Evolutionary conservation across 2,113 vertebrate genomes (phyloP).

Genomic region (Parus major): DNA sequence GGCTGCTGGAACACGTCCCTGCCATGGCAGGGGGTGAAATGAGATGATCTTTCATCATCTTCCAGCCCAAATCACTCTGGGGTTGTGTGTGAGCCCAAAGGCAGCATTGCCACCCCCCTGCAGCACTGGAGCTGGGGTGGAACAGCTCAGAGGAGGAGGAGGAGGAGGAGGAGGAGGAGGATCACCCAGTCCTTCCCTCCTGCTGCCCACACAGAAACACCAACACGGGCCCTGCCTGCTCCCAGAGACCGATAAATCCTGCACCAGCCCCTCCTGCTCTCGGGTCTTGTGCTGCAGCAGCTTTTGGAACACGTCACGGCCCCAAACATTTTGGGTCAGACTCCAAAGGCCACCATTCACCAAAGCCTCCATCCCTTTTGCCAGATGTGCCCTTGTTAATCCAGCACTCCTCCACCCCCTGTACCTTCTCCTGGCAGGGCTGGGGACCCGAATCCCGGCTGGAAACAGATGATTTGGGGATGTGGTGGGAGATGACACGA

Average conservation of each 20-base stretch:
- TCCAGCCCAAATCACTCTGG: background rate
- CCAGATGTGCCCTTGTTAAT: background rate
- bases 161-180: background rate
- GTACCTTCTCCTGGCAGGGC: background rate
- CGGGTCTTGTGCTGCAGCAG: rapidly evolving
- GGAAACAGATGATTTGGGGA: background rate
- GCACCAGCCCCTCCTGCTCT: background rate
- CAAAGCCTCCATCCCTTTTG: background rate
- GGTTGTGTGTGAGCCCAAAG: rapidly evolving
- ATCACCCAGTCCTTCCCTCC: background rate
- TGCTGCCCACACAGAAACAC: rapidly evolving
- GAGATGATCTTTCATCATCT: background rate
- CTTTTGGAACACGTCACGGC: rapidly evolving
- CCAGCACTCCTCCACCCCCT: background rate
- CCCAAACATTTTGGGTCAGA: background rate
- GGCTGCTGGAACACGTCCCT: background rate
- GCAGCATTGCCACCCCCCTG: background rate
- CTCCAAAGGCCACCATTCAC: background rate
- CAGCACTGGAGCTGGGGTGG: background rate
- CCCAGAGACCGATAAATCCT: background rate
- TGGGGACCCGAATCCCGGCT: rapidly evolving
- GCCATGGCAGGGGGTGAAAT: background rate
- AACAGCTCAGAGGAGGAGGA: background rate
- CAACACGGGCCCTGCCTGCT: background rate
- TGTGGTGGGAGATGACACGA: rapidly evolving